A percentile compares a stretch with the other conserved stretches of the same genome.
These are phyloP conservation scores for Proisotoma minuta DNA, from an alignment of 2,888 invertebrate species.

Conservation along the genomic window DNA sequence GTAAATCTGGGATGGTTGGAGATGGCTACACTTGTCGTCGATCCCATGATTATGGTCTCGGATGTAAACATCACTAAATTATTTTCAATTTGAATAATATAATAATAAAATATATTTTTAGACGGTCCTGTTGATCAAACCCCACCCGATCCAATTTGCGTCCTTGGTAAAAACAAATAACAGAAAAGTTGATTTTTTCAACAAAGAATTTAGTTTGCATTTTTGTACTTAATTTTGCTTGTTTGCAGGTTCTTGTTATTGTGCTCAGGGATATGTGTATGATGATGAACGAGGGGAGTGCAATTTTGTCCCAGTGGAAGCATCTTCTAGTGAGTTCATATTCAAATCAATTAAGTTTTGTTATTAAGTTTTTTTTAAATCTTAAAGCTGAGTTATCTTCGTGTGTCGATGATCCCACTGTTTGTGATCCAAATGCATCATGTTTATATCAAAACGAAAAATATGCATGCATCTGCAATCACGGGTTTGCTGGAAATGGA, in stretches of 20 bases:
- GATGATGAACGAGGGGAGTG: slow-evolving; percentile 50
- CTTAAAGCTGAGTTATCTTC: slow-evolving; percentile 5
- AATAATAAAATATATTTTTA: background rate
- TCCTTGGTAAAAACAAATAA: slow-evolving; percentile 51
- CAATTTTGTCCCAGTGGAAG: background rate
- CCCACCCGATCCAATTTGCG: slow-evolving; percentile 55
- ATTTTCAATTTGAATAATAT: background rate
- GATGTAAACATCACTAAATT: slow-evolving; percentile 14
- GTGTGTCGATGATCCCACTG: slow-evolving; percentile 42
- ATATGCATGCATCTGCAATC: slow-evolving; percentile 68
- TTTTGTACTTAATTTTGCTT: too few species aligned
- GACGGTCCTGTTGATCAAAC: slow-evolving; percentile 49
- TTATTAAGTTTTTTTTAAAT: background rate
- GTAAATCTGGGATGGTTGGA: slow-evolving; percentile 57
- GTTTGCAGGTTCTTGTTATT: too few species aligned
- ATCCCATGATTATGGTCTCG: slow-evolving; percentile 15
- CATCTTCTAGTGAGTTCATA: background rate
- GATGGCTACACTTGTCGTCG: slow-evolving; percentile 52
- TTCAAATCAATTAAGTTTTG: too few species aligned
- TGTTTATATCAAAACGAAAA: slow-evolving; percentile 57
- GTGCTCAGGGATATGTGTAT: slow-evolving; percentile 57
- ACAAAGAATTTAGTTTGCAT: too few species aligned
- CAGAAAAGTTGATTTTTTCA: too few species aligned
- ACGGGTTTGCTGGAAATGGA: slow-evolving; percentile 79
- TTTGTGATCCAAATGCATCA: slow-evolving; percentile 69